phyloP scores from a whole-genome alignment of 2,113 vertebrate genomes.

The Gymnarchus niloticus region DNA sequence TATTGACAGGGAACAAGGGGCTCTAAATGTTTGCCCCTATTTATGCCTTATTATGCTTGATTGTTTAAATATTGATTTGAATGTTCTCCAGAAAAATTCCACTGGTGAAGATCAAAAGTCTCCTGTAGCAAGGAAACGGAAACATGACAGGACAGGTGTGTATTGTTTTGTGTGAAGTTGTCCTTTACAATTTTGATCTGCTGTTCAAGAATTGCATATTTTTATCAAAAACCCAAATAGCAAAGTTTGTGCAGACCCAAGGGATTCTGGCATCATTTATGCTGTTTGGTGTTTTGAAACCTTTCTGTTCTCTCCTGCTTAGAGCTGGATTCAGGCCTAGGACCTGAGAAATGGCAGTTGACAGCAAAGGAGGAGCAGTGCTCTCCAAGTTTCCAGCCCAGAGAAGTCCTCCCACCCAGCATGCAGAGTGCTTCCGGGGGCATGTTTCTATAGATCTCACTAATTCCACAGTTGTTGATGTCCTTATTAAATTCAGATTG shows the following conservation, averaged over 20 bases:
- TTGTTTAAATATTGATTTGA: not conserved
- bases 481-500: not conserved
- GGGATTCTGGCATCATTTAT: not conserved
- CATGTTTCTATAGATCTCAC: not conserved
- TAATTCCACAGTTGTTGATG: not conserved
- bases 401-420: not conserved
- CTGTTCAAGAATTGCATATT: too few relatives aligned
- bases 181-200: not conserved
- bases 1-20: not conserved
- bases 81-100: not conserved
- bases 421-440: not conserved
- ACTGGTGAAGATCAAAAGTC: not conserved
- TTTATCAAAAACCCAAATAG: not conserved
- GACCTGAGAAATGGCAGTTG: not conserved
- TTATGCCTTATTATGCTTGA: not conserved
- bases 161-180: not conserved
- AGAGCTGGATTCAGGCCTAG: slow-evolving; percentile 19
- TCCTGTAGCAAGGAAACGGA: slow-evolving; percentile 14
- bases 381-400: not conserved
- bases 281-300: not conserved
- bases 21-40: not conserved
- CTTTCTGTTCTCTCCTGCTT: not conserved
- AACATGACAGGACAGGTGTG: not conserved
- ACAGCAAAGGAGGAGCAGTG: slow-evolving; percentile 13
- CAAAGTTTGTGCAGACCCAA: not conserved